Base-by-base conservation (phyloP, 2,113 vertebrate genomes). In the Albula glossodonta region DNA sequence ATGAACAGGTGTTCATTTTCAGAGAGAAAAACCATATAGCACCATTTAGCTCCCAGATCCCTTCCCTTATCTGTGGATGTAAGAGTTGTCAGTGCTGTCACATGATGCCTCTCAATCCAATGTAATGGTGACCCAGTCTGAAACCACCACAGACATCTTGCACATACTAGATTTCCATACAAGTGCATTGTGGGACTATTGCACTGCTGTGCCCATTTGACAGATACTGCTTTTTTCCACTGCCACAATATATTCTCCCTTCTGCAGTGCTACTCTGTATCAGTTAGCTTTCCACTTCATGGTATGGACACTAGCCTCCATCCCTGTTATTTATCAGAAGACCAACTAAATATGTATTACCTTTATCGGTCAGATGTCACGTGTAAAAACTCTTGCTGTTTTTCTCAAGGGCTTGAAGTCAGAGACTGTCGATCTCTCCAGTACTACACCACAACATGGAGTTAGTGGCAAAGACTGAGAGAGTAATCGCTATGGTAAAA, bases 61-160 rank as follows among this genome's bases (percentile, higher is more conserved):
- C 81, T 49, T 13, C 12, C 81, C 53, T 57, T 83, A 48, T 57
- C 82, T 66, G 56, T 50, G 15, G 56, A 82, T 82, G 51, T 82
- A n/a, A 82, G 25, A 53, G 81, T 82, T 51, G 31, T 41, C 31
- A 41, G 31, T 53, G 81, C 51, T 82, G 52, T 57, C 81, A 56
- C 31, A 51, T 56, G 53, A 6, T 12, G 7, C 7, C 53, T 12
- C 6, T 56, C 6, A 56, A 6, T 56, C 53, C 53, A 6, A 12
- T 9, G 53, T 9, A 56, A 56, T 56, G 53, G 7, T 56, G 53
- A 9, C 19, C 19, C 63, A 17, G 13, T 22, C 63, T 70, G 63
- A 3, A 70, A 8, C 63, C 63, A 70, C 17, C 63, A 70, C 63
- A 70, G 63, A 70, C 17, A 70, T 70, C 63, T 22, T 22, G 19